These are phyloP conservation scores for Rhizoglyphus robini DNA, from an alignment of 1,140 invertebrate genomes.

Conservation along the genomic window DNA sequence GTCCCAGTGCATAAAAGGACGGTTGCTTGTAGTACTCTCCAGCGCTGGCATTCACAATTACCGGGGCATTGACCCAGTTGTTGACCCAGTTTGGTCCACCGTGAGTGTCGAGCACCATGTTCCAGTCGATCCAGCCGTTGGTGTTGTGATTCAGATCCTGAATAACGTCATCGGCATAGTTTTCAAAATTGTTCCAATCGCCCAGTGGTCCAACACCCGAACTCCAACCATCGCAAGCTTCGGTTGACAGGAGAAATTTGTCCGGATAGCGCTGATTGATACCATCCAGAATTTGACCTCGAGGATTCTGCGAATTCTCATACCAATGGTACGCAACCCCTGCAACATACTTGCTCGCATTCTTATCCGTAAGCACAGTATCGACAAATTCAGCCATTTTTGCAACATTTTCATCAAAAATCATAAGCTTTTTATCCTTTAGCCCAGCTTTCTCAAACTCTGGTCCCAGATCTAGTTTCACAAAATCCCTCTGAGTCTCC, in stretches of 20 bases:
- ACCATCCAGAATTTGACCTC: constrained; percentile 33
- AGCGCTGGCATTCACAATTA: constrained; percentile 51
- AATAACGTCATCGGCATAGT: constrained; percentile 16
- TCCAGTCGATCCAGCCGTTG: constrained; percentile 40
- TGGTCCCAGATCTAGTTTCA: too few species aligned
- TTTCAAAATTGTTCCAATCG: background rate
- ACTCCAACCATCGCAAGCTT: constrained; percentile 39
- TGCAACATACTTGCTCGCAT: constrained; percentile 18
- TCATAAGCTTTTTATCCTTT: constrained; percentile 29
- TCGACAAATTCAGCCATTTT: constrained; percentile 30
- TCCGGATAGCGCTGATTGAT: constrained; percentile 41
- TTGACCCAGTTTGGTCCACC: constrained; percentile 36
- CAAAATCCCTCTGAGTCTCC: too few species aligned
- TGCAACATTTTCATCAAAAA: too few species aligned
- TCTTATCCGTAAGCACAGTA: constrained; percentile 28
- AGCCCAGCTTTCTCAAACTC: too few species aligned
- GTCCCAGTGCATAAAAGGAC: too few species aligned
- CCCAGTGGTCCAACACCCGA: background rate
- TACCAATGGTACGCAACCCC: constrained; percentile 53
- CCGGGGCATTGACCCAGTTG: constrained; percentile 60
- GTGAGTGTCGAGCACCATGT: too few species aligned
- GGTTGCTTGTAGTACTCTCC: constrained; percentile 59
- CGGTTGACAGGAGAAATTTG: constrained; percentile 38
- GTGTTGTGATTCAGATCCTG: background rate
- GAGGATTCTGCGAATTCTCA: constrained; percentile 30